phyloP scores from a whole-genome alignment of 2,113 vertebrate species.

The Microcebus tavaratra region DNA sequence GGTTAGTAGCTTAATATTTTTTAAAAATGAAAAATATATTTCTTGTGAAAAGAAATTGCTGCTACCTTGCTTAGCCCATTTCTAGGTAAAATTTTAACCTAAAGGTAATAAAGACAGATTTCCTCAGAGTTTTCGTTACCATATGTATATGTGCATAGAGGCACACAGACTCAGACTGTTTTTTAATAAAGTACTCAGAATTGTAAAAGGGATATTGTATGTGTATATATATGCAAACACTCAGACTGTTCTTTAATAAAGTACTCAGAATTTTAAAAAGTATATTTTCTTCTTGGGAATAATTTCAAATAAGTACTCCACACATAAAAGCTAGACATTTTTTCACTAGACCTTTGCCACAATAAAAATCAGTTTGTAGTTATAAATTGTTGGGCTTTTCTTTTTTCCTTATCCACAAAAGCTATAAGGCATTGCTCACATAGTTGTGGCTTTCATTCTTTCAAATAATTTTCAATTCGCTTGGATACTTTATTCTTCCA shows the following conservation, averaged over 20 bases:
- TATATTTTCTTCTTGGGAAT: background rate
- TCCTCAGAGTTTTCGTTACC: background rate
- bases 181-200: background rate
- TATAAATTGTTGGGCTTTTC: background rate
- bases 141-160: background rate
- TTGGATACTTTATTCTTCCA: constrained; percentile 18
- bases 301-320: background rate
- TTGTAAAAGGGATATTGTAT: background rate
- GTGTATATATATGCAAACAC: background rate
- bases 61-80: background rate
- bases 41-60: background rate
- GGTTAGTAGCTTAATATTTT: background rate
- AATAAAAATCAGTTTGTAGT: constrained; percentile 26
- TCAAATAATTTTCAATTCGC: constrained; percentile 43
- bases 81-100: background rate
- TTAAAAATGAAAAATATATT: background rate
- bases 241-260: background rate
- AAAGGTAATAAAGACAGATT: background rate
- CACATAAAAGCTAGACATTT: constrained; percentile 20
- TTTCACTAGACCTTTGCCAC: constrained; percentile 37
- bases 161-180: background rate
- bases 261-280: background rate
- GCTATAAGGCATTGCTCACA: constrained; percentile 38
- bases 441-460: constrained; percentile 64
- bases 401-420: constrained; percentile 11